A percentile compares a stretch with the other conserved stretches of the same genome.
phyloP scores from a whole-genome alignment of 2,888 invertebrate genomes.

The Catocala sponsa region DNA sequence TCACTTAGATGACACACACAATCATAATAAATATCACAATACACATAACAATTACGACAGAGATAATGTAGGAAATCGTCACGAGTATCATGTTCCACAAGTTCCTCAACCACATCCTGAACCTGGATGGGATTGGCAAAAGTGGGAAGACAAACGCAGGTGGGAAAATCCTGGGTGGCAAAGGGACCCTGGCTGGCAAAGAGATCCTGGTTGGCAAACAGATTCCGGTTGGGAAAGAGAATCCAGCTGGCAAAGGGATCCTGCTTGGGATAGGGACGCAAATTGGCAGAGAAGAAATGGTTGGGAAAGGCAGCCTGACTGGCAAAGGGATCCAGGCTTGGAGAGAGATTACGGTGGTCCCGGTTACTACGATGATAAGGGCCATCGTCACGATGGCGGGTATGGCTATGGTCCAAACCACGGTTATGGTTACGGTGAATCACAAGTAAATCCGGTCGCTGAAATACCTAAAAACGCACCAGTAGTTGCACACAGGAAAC shows the following conservation, averaged over 20 bases:
- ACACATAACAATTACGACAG: slow-evolving; percentile 75
- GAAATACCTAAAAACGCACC: slow-evolving; percentile 74
- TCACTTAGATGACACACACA: slow-evolving; percentile 78
- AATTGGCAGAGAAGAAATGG: slow-evolving; percentile 59
- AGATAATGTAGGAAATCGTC: slow-evolving; percentile 72
- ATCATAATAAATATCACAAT: slow-evolving; percentile 78
- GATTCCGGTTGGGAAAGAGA: slow-evolving; percentile 59
- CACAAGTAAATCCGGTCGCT: slow-evolving; percentile 71
- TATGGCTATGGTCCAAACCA: slow-evolving; percentile 77
- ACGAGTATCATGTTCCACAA: slow-evolving; percentile 67
- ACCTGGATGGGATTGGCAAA: slow-evolving; percentile 74
- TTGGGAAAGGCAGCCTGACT: slow-evolving; percentile 60
- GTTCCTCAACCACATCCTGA: slow-evolving; percentile 62
- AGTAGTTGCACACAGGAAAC: slow-evolving; percentile 79
- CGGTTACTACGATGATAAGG: slow-evolving; percentile 78
- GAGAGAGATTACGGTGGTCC: slow-evolving; percentile 76
- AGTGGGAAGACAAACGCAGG: slow-evolving; percentile 67
- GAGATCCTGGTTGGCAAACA: slow-evolving; percentile 60
- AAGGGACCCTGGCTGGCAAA: slow-evolving; percentile 53
- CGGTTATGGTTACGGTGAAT: slow-evolving; percentile 79
- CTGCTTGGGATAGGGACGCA: slow-evolving; percentile 57
- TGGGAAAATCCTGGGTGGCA: slow-evolving; percentile 68
- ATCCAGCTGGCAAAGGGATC: slow-evolving; percentile 51
- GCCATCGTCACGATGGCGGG: slow-evolving; percentile 77
- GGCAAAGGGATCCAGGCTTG: slow-evolving; percentile 65